Percentiles rank a stretch among this genome's conserved stretches.
phyloP scores from a whole-genome alignment of 2,797 vertebrate species.

The Denticeps clupeoides region DNA sequence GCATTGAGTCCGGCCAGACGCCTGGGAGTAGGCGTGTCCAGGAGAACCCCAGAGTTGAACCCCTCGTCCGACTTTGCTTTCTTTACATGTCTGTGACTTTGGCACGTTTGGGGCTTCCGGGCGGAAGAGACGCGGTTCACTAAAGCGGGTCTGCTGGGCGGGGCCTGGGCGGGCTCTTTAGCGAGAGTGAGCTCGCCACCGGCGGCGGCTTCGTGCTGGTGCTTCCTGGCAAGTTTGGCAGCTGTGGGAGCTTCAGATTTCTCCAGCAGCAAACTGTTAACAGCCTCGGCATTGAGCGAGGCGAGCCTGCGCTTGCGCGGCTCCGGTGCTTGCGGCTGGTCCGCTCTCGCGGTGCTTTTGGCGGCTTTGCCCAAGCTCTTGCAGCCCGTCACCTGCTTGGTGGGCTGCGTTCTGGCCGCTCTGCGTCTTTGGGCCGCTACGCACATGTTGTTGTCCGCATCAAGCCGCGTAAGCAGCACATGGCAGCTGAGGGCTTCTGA shows the following conservation, averaged over 20 bases:
- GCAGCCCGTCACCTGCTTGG: conserved; percentile 34
- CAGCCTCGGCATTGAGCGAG: conserved; percentile 88
- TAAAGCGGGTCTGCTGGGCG: conserved; percentile 20
- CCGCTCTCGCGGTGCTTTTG: too few relatives aligned
- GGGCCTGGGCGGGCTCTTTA: conserved; percentile 12
- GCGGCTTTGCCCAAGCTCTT: conserved; percentile 28
- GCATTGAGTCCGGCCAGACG: conserved; percentile 91
- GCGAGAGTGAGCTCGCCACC: conserved; percentile 34
- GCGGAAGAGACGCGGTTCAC: conserved; percentile 33
- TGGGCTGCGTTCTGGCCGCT: conserved; percentile 12
- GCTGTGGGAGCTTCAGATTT: conserved; percentile 53
- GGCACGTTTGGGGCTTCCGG: conserved; percentile 39
- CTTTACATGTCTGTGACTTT: conserved; percentile 46
- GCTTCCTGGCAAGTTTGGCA: conserved; percentile 49
- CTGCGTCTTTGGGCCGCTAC: too few relatives aligned
- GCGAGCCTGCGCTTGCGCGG: conserved; percentile 87
- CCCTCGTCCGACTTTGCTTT: conserved; percentile 41
- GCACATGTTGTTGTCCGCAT: too few relatives aligned
- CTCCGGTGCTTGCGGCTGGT: conserved; percentile 43
- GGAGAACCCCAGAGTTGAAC: too few relatives aligned
- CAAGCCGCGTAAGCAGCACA: conserved; percentile 79
- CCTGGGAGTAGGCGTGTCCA: conserved; percentile 72
- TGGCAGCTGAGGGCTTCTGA: conserved; percentile 78
- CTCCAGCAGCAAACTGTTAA: conserved; percentile 87
- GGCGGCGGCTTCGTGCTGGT: conserved; percentile 37